These are phyloP conservation scores for Gouania willdenowi DNA, from an alignment of 2,797 vertebrate species.

Conservation along the genomic window DNA sequence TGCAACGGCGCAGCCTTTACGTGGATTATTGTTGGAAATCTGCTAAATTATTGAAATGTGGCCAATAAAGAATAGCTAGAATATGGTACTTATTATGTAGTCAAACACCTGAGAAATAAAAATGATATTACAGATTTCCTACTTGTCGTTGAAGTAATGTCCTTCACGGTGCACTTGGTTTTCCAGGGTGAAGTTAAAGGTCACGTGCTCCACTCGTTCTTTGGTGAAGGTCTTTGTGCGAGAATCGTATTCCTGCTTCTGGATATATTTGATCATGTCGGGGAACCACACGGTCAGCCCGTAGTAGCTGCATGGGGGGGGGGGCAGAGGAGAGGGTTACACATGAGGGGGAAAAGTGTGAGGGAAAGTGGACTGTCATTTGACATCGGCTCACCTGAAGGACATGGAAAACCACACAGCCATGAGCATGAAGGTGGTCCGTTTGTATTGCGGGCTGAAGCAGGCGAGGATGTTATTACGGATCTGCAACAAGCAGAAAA, in stretches of 20 bases:
- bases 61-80: too few relatives aligned
- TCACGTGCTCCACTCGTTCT: conserved; percentile 87
- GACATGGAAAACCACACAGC: conserved; percentile 98
- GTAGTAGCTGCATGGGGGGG: conserved; percentile 81
- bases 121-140: conserved; percentile 22
- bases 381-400: conserved; percentile 83
- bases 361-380: background rate
- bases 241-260: conserved; percentile 88
- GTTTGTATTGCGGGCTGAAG: conserved; percentile 86
- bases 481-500: conserved; percentile 71
- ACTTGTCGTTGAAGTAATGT: conserved; percentile 96
- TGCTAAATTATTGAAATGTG: too few relatives aligned
- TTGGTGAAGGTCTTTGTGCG: conserved; percentile 87
- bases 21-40: too few relatives aligned
- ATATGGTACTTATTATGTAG: too few relatives aligned
- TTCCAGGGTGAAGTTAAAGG: conserved; percentile 97
- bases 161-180: conserved; percentile 93
- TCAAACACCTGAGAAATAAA: too few relatives aligned
- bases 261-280: conserved; percentile 98
- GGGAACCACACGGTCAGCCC: conserved; percentile 98
- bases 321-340: background rate
- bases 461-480: conserved; percentile 88
- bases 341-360: background rate
- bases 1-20: too few relatives aligned
- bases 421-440: conserved; percentile 95